A percentile compares a stretch with the other conserved stretches of the same genome.
These are phyloP conservation scores for Peromyscus eremicus DNA, from an alignment of 2,797 vertebrate genomes.

Conservation along the genomic window DNA sequence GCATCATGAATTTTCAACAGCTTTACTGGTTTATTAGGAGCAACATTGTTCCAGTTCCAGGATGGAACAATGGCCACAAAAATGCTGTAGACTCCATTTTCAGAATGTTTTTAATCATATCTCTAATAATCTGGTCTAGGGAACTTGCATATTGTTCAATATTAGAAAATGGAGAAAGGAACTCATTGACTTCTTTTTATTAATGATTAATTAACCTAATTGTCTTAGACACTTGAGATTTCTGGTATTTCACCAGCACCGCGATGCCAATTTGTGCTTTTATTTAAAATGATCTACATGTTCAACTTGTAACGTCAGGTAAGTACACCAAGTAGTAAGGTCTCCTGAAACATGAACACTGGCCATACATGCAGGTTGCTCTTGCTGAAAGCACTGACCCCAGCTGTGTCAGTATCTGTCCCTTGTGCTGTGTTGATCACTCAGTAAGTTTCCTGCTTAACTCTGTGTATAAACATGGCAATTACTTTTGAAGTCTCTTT, in stretches of 20 bases:
- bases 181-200: background rate
- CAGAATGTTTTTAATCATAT: background rate
- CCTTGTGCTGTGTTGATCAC: background rate
- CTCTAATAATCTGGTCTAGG: background rate
- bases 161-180: background rate
- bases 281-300: background rate
- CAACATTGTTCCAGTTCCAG: background rate
- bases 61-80: background rate
- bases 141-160: background rate
- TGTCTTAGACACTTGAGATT: background rate
- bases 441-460: background rate
- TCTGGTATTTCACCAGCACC: background rate
- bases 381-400: background rate
- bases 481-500: background rate
- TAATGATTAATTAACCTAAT: background rate
- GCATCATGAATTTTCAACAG: background rate
- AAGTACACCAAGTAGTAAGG: background rate
- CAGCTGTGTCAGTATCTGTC: background rate
- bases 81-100: background rate
- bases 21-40: background rate
- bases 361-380: accelerated
- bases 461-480: background rate
- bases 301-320: background rate
- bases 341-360: background rate
- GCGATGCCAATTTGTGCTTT: background rate